A percentile compares a stretch with the other conserved stretches of the same genome.
Evolutionary conservation across 1,140 invertebrate species (phyloP).

Genomic region (Cydia fagiglandana): DNA sequence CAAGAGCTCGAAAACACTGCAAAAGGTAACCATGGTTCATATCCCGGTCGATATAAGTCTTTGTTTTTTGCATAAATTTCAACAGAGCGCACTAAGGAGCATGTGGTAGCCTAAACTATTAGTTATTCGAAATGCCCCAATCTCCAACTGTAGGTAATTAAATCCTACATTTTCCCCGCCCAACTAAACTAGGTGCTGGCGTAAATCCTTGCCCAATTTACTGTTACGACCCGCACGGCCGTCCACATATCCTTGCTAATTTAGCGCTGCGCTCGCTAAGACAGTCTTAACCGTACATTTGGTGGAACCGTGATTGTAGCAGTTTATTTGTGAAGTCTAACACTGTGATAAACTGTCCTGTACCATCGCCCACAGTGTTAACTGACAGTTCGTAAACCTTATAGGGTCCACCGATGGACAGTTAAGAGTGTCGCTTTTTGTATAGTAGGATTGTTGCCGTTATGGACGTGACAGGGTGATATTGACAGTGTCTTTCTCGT

Average conservation of each 20-base stretch:
- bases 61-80: too few relatives aligned
- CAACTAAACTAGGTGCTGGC: conserved; percentile 6
- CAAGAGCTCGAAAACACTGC: too few relatives aligned
- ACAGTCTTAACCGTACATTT: conserved; percentile 14
- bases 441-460: too few relatives aligned
- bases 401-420: too few relatives aligned
- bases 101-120: not conserved
- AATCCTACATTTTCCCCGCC: not conserved
- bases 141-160: not conserved
- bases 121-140: not conserved
- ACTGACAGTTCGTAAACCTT: too few relatives aligned
- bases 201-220: conserved; percentile 16
- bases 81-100: not conserved
- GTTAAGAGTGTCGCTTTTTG: too few relatives aligned
- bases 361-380: too few relatives aligned
- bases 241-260: conserved; percentile 14
- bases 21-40: too few relatives aligned
- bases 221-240: conserved; percentile 6
- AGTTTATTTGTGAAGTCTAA: not conserved
- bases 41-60: too few relatives aligned
- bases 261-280: not conserved
- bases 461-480: too few relatives aligned
- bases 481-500: too few relatives aligned
- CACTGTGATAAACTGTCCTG: too few relatives aligned
- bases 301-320: not conserved